Evolutionary conservation across 2,113 vertebrate species (phyloP), one percentile per base, ranked within the genome.

Genomic region (Chlamydotis undulata): DNA sequence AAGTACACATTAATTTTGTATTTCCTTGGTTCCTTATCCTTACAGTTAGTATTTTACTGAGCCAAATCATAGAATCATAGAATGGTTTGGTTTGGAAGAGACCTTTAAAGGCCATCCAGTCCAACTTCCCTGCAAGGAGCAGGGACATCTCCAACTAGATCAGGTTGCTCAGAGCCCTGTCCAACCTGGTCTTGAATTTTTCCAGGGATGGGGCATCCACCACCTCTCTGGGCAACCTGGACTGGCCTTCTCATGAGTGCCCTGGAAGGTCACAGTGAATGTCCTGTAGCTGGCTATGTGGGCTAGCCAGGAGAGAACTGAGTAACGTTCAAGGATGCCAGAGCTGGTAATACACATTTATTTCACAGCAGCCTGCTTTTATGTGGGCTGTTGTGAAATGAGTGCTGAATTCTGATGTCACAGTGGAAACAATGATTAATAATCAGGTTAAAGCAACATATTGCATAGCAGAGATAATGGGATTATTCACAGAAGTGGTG

Each of bases 391-490:
- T 91, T 93, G 61, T 22, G 35, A 94, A 96, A 91, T 55, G 45
- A 73, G 21, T 75, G 52, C 52, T 82, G 74, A 79, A 76, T 91
- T 82, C 70, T 85, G 79, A 78, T 45, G 70, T 80, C 63, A 53
- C 45, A n/a, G 41, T 79, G 88, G 67, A 92, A 95, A 92, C 43
- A 2, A 63, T 87, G 78, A 93, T 43, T 77, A 86, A 83, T 28
- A 55, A 56, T 43, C 83, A 93, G 82, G 82, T 88, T 92, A 93
- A 92, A 93, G 71, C 49, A 94, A 79, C n/a, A 65, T 21, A 73
- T 14, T 91, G 75, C 75, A 77, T 75, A 39, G 87, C 49, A 85
- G 84, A 82, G 43, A 77, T 84, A 88, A 89, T 31, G 22, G 28
- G 41, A 76, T 86, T 77, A 77, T 60, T 87, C 82, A 85, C 53